These are phyloP conservation scores for Cephus pygmeus DNA, from an alignment of 2,888 invertebrate genomes.

Conservation along the genomic window DNA sequence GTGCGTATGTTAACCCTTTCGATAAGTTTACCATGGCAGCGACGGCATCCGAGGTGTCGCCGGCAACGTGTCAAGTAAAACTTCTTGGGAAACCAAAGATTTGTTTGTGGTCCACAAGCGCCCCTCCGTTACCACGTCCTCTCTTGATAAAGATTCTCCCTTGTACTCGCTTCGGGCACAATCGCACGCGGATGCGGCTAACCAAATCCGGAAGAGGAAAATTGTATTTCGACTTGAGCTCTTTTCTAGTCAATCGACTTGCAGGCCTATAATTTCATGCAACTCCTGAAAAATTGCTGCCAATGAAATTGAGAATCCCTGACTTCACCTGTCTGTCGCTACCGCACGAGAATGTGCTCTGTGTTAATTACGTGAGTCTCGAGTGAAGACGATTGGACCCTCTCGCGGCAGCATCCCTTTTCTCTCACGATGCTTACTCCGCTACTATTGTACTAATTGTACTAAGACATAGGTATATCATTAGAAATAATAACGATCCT, in stretches of 20 bases:
- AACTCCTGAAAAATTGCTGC: neutral
- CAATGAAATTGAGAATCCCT: conserved; percentile 30
- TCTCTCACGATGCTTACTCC: neutral
- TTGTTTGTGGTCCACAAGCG: neutral
- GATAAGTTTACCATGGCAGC: too few relatives aligned
- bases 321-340: conserved; percentile 43
- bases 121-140: conserved; percentile 38
- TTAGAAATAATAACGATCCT: too few relatives aligned
- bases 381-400: conserved; percentile 15
- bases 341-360: conserved; percentile 36
- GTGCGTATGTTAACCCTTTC: too few relatives aligned
- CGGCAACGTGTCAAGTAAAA: too few relatives aligned
- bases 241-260: too few relatives aligned
- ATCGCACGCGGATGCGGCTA: conserved; percentile 46
- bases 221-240: neutral
- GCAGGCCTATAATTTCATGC: too few relatives aligned
- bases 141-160: conserved; percentile 32
- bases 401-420: conserved; percentile 23
- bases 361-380: conserved; percentile 50
- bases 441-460: too few relatives aligned
- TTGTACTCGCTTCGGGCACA: conserved; percentile 18
- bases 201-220: conserved; percentile 47
- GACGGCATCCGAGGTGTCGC: too few relatives aligned
- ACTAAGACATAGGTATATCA: too few relatives aligned
- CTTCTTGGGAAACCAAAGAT: neutral